phyloP scores from a whole-genome alignment of 2,888 invertebrate species.

The Eristalinus aeneus region DNA sequence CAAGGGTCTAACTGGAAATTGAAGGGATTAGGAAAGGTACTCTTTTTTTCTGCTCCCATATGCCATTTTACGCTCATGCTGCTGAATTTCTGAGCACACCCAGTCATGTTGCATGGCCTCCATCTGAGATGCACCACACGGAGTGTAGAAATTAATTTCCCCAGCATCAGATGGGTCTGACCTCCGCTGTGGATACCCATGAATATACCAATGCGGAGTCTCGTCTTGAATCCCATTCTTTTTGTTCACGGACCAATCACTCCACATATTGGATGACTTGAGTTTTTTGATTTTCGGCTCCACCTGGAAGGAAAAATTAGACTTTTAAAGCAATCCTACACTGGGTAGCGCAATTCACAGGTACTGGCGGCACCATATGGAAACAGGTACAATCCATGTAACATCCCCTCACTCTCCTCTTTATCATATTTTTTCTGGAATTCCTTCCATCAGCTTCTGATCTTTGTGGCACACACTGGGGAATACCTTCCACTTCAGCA shows the following conservation, averaged over 20 bases:
- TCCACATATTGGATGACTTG: not conserved
- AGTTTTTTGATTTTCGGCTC: not conserved
- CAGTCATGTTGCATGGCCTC: not conserved
- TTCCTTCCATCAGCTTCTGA: not conserved
- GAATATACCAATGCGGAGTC: conserved; percentile 26
- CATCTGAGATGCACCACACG: not conserved
- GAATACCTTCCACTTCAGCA: not conserved
- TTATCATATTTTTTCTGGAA: not conserved
- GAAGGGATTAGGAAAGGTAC: not conserved
- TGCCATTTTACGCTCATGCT: too few relatives aligned
- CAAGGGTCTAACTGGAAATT: not conserved
- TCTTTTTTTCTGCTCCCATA: too few relatives aligned
- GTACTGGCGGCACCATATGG: not conserved
- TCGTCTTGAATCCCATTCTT: conserved; percentile 48
- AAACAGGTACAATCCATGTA: not conserved
- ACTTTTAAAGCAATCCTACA: not conserved
- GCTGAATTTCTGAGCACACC: too few relatives aligned
- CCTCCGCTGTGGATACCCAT: conserved; percentile 4
- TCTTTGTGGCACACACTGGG: not conserved
- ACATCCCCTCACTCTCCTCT: not conserved
- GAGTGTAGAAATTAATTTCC: not conserved
- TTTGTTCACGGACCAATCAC: not conserved
- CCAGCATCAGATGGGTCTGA: conserved; percentile 10
- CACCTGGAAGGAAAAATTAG: not conserved
- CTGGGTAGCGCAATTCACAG: not conserved